phyloP scores from a whole-genome alignment of 1,140 invertebrate genomes.

The Pseudobourletiella spinata region DNA sequence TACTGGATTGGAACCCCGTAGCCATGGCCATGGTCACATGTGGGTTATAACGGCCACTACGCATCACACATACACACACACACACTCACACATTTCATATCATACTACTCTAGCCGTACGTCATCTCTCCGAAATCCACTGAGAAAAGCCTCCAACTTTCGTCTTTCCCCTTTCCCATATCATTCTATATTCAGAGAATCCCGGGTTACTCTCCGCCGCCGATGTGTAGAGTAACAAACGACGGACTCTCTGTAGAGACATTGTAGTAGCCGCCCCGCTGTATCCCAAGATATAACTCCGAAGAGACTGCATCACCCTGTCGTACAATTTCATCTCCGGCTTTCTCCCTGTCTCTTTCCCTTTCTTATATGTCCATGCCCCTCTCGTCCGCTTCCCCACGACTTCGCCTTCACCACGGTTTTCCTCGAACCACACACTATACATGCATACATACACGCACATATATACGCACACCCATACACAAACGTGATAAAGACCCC shows the following conservation, averaged over 20 bases:
- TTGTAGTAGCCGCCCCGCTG: background rate
- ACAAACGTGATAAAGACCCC: no score
- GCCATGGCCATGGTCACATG: no score
- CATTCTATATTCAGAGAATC: constrained; percentile 11
- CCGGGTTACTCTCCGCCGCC: background rate
- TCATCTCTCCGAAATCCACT: constrained; percentile 23
- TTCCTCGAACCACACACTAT: no score
- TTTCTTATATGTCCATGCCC: background rate
- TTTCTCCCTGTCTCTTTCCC: background rate
- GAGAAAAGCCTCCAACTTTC: constrained; percentile 17
- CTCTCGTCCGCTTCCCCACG: background rate
- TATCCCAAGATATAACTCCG: constrained; percentile 2
- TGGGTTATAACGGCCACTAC: no score
- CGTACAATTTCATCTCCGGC: background rate
- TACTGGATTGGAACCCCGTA: no score
- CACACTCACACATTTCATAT: background rate
- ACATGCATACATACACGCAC: no score
- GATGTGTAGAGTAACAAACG: background rate
- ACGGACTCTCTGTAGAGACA: constrained; percentile 1
- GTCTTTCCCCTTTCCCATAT: constrained; percentile 14
- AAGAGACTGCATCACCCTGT: constrained; percentile 1
- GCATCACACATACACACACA: no score
- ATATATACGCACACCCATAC: no score
- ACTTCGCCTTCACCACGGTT: no score
- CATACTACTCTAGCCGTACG: constrained; percentile 1